These are phyloP conservation scores for Aspiorhynchus laticeps DNA, from an alignment of 2,113 vertebrate genomes.

Conservation along the genomic window DNA sequence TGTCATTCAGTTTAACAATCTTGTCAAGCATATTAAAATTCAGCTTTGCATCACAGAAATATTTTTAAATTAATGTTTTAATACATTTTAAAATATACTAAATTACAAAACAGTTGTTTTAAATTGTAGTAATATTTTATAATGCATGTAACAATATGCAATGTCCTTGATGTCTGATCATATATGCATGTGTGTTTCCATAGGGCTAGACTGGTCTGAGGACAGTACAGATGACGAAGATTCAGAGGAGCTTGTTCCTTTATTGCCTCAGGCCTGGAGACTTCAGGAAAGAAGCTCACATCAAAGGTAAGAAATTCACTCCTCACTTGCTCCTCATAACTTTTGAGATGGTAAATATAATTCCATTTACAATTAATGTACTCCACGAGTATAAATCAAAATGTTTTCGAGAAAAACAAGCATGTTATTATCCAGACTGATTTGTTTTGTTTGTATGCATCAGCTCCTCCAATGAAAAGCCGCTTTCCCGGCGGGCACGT, in stretches of 20 bases:
- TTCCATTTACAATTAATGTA: neutral
- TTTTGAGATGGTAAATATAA: neutral
- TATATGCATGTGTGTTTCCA: neutral
- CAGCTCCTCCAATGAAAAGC: slow-evolving; percentile 80
- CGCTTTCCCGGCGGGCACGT: slow-evolving; percentile 86
- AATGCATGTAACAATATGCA: neutral
- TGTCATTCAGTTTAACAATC: no score
- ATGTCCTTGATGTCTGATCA: neutral
- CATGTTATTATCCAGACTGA: neutral
- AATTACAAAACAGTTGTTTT: neutral
- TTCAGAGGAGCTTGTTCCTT: slow-evolving; percentile 81
- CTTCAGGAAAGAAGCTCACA: slow-evolving; percentile 75
- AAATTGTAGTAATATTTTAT: no score
- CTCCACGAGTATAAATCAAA: neutral
- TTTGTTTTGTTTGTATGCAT: slow-evolving; percentile 46
- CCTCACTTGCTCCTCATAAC: neutral
- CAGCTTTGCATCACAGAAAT: neutral
- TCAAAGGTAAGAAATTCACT: slow-evolving; percentile 62
- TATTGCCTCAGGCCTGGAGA: slow-evolving; percentile 86
- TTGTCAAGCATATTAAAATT: neutral
- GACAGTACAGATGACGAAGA: slow-evolving; percentile 94
- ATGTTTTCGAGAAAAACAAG: neutral
- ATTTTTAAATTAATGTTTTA: neutral
- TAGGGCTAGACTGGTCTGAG: slow-evolving; percentile 99
- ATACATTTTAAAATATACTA: neutral